Evolutionary conservation across 2,113 vertebrate species (phyloP), one percentile per base, ranked within the genome.

Genomic region (Daboia siamensis): DNA sequence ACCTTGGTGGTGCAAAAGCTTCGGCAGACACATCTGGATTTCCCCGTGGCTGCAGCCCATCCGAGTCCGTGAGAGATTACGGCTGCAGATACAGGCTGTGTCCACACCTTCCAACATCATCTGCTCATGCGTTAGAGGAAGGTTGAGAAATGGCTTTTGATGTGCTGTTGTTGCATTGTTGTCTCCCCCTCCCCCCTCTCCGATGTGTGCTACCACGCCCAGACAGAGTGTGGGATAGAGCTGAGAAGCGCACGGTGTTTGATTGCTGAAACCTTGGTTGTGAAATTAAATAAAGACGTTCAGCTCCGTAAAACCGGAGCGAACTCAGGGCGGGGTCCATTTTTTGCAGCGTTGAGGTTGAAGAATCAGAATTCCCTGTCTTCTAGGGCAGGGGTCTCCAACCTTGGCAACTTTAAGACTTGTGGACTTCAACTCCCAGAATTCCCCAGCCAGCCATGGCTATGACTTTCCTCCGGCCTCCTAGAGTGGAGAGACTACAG

Each of bases 131-230:
- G 39, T 8, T 3, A 7, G 15, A 3, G 6, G 20, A 80, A 39
- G 69, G 33, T 80, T 21, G 33, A 39, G 69, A 80, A 80, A 80
- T 21, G n/a, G 69, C 69, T 80, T 39, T 39, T 21, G 69, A 80
- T 80, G 69, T 80, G 69, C 17, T 39, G 15, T 9, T 1, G 0
- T 80, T 39, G 69, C 0, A 5, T 74, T 17, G 29, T 17, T 74
- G 0, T 69, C 13, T 2, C 0, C 0, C 0, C 29, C 13, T 12
- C 8, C 57, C 1, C 57, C 23, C 23, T 2, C 57, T 7, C 5
- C 64, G 15, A n/a, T 29, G 3, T 39, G 69, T 39, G 69, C 69
- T 39, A 1, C 69, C 69, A 17, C 69, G 6, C 69, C n/a, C n/a
- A 74, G 69, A 20, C 7, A n/a, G 33, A 15, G 39, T 21, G 39